Conservation (phyloP, 2,113 vertebrate species). For the Hoplias malabaricus region DNA sequence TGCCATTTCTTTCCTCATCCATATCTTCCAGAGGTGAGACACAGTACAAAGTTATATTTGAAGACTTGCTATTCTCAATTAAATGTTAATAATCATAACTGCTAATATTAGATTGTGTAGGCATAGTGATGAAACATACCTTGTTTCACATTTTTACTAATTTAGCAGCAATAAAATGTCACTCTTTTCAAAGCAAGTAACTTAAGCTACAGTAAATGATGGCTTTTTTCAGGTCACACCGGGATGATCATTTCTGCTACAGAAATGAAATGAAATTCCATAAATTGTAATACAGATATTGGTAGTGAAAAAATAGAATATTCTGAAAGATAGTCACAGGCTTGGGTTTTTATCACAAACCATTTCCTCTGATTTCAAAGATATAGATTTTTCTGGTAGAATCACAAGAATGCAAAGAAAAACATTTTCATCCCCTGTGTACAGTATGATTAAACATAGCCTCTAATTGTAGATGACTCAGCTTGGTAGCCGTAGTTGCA, state of each 20-base stretch:
- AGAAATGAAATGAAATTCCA: constrained; percentile 1
- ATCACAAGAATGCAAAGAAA: not conserved
- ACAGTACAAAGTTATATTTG: not conserved
- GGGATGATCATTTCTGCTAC: constrained; percentile 12
- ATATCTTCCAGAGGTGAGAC: constrained; percentile 18
- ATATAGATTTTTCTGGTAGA: not conserved
- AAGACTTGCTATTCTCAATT: not conserved
- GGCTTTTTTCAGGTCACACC: not conserved
- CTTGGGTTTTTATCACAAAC: not conserved
- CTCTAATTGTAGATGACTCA: not conserved
- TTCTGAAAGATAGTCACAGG: not conserved
- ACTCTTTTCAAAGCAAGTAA: not conserved
- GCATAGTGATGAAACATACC: not conserved
- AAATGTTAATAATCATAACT: not conserved
- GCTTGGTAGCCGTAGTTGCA: not conserved
- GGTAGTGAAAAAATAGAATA: not conserved
- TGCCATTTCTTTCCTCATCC: constrained; percentile 57
- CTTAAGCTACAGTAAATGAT: not conserved
- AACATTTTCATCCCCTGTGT: constrained; percentile 59
- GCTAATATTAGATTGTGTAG: not conserved
- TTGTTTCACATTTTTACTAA: not conserved
- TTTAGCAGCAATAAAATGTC: not conserved
- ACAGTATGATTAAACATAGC: not conserved
- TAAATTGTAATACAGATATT: not conserved
- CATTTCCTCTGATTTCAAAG: not conserved